Percentiles rank a stretch among this genome's conserved stretches.
Conservation (phyloP, 2,113 vertebrate species). For the Bos javanicus region DNA sequence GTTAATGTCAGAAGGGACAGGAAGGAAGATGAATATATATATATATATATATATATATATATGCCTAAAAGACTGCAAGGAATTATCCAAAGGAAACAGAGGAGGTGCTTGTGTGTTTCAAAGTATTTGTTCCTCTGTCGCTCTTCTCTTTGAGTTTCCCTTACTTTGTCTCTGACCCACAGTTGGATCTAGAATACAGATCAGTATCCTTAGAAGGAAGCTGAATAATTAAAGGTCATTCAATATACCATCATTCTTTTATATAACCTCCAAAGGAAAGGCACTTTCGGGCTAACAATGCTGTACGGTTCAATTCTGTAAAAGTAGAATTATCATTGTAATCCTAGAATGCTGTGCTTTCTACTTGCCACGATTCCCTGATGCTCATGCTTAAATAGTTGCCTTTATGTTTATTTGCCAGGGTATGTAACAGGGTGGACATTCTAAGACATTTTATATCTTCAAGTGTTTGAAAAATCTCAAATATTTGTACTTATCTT, state of each 20-base stretch:
- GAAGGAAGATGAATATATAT: neutral
- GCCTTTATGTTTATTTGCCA: constrained; percentile 59
- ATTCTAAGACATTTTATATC: constrained; percentile 53
- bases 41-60: neutral
- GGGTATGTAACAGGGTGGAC: constrained; percentile 16
- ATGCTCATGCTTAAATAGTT: neutral
- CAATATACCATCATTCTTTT: constrained; percentile 55
- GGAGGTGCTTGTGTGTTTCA: constrained; percentile 7
- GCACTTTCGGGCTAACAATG: constrained; percentile 25
- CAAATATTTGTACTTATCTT: neutral
- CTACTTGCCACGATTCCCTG: neutral
- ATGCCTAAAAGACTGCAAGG: neutral
- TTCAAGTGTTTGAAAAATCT: constrained; percentile 61
- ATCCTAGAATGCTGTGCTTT: neutral
- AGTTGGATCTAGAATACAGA: constrained; percentile 54
- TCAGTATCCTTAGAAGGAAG: constrained; percentile 55
- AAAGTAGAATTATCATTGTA: constrained; percentile 65
- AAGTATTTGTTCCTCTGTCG: neutral
- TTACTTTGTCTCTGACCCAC: constrained; percentile 11
- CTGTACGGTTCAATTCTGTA: constrained; percentile 33
- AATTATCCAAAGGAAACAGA: neutral
- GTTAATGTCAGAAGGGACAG: neutral
- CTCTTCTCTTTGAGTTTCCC: constrained; percentile 43
- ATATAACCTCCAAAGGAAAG: constrained; percentile 36
- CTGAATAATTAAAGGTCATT: constrained; percentile 70